Evolutionary conservation across 2,888 invertebrate species (phyloP).

Genomic region (Eilema depressum): DNA sequence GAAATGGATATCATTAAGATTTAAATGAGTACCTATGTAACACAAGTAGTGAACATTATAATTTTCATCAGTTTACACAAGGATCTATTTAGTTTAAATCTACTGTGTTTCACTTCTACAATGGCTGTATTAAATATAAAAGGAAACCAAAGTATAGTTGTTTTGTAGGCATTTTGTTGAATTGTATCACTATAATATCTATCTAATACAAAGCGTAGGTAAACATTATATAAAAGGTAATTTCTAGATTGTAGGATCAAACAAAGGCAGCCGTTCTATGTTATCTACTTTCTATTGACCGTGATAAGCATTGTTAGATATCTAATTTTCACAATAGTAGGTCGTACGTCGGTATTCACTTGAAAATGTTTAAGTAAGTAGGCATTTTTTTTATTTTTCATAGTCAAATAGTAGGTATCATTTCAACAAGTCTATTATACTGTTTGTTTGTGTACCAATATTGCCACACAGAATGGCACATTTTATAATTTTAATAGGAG

Average conservation of each 20-base stretch:
- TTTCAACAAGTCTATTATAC: too few relatives aligned
- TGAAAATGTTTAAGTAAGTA: too few relatives aligned
- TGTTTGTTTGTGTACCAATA: too few relatives aligned
- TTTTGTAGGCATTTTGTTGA: conserved; percentile 32
- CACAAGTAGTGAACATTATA: not conserved
- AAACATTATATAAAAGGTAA: conserved; percentile 37
- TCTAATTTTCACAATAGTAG: not conserved
- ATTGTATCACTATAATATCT: conserved; percentile 24
- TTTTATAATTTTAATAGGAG: too few relatives aligned
- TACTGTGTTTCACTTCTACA: conserved; percentile 8
- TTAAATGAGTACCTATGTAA: too few relatives aligned
- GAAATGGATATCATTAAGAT: not conserved
- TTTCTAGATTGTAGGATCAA: conserved; percentile 34
- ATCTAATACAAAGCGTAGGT: conserved; percentile 11
- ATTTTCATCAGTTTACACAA: not conserved
- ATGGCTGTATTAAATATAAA: conserved; percentile 8
- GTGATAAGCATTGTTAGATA: conserved; percentile 6
- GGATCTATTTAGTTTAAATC: not conserved
- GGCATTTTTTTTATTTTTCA: too few relatives aligned
- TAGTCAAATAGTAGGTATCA: too few relatives aligned
- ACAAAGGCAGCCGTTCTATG: conserved; percentile 17
- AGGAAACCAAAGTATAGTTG: conserved; percentile 28
- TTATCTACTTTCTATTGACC: conserved; percentile 22
- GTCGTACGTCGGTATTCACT: too few relatives aligned
- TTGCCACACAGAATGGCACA: too few relatives aligned